Evolutionary conservation across 2,113 vertebrate species (phyloP), one percentile per base, ranked within the genome.

Genomic region (Lophochroa leadbeateri): DNA sequence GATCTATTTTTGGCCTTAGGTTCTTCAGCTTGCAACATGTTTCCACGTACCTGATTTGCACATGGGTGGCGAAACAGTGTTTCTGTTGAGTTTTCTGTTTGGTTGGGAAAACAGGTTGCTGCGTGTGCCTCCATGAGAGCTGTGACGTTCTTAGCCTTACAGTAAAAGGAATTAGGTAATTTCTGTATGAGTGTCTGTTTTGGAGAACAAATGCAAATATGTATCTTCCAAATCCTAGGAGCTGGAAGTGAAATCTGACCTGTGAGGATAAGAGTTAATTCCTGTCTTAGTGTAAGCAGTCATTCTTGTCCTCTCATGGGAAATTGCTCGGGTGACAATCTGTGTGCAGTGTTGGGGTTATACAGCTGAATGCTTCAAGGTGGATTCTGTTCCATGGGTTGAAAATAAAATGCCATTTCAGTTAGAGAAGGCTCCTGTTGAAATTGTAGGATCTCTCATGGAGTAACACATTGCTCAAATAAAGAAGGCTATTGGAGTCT

Each of bases 251-350:
- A 71, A 87, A 90, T 72, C 49, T 87, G 87, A 74, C 58, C 82
- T 29, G 70, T 0, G 19, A 60, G 81, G 39, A 23, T 47, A 61
- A 55, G 31, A 61, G 25, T 78, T 58, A 81, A 92, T 86, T 90
- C 64, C 35, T 67, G 89, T 90, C 71, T 86, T 53, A 27, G 33
- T 80, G 71, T 92, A 91, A 92, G 85, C 67, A 29, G 63, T 67
- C 11, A 2, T 81, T 57, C 64, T 78, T 76, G 90, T 90, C 37
- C 77, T 76, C 71, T 31, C 3, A 17, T 46, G 92, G 92, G 87
- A 75, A 79, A 46, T 46, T 7, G 12, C 90, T 88, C 44, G 10
- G 85, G 82, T 35, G 67, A 43, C 72, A 77, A 78, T 93, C 82
- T 47, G 82, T 88, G 92, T 58, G 46, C 76, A 49, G 5, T 0